Conservation (phyloP, 2,113 vertebrate species). For the Harpagus bidentatus region DNA sequence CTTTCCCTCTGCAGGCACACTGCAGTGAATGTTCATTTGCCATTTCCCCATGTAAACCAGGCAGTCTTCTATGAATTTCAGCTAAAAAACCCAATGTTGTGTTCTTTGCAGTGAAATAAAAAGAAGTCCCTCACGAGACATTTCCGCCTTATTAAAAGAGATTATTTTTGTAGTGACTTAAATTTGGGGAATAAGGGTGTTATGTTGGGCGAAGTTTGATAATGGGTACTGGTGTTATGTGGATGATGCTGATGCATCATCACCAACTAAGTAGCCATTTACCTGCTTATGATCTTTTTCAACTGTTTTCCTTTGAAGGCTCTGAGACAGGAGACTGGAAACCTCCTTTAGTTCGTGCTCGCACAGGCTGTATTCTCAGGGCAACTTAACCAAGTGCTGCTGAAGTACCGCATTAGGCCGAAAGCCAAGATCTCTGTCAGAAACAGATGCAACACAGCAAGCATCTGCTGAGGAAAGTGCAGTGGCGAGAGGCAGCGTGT, state of each 20-base stretch:
- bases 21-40: not conserved
- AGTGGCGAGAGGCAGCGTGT: not conserved
- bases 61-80: not conserved
- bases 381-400: not conserved
- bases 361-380: not conserved
- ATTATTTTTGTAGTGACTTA: not conserved
- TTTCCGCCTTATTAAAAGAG: not conserved
- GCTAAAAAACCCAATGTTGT: not conserved
- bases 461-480: not conserved
- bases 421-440: not conserved
- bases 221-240: not conserved
- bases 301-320: not conserved
- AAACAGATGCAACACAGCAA: not conserved
- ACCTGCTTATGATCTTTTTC: not conserved
- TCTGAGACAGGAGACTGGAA: not conserved
- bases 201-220: not conserved
- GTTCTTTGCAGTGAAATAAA: not conserved
- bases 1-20: not conserved
- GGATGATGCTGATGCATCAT: not conserved
- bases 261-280: not conserved
- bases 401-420: not conserved
- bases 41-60: not conserved
- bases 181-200: not conserved
- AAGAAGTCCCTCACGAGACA: not conserved
- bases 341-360: not conserved